phyloP scores from a whole-genome alignment of 2,113 vertebrate species.

The Boulengerochromis microlepis region DNA sequence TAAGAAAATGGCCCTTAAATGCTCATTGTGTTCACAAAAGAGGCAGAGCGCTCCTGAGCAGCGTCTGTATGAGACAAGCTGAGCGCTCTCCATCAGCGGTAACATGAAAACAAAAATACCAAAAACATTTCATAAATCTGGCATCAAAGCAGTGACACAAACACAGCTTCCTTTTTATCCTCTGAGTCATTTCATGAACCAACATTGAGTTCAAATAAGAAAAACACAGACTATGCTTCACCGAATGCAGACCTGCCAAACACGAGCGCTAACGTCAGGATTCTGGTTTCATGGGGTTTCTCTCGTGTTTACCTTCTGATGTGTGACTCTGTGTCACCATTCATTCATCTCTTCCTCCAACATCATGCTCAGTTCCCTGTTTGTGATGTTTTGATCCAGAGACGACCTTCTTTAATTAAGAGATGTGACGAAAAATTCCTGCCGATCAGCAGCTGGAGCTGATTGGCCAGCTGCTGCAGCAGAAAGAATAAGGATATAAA shows the following conservation, averaged over 20 bases:
- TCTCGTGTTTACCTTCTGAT: background rate
- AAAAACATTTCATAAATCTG: background rate
- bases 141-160: background rate
- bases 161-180: background rate
- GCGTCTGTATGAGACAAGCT: background rate
- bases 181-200: background rate
- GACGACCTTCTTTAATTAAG: background rate
- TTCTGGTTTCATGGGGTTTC: background rate
- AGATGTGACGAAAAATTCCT: background rate
- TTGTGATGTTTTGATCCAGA: background rate
- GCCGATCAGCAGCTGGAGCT: background rate
- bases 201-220: background rate
- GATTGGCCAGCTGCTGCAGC: background rate
- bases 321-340: background rate
- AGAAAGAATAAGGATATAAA: background rate
- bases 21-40: background rate
- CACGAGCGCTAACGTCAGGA: background rate
- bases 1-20: background rate
- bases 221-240: background rate
- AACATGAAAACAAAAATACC: background rate
- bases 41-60: background rate
- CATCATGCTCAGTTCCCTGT: background rate
- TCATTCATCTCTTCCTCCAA: background rate
- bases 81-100: background rate
- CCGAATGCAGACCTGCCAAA: background rate